These are phyloP conservation scores for Sphenodon punctatus DNA, from an alignment of 2,797 vertebrate genomes.

Conservation along the genomic window DNA sequence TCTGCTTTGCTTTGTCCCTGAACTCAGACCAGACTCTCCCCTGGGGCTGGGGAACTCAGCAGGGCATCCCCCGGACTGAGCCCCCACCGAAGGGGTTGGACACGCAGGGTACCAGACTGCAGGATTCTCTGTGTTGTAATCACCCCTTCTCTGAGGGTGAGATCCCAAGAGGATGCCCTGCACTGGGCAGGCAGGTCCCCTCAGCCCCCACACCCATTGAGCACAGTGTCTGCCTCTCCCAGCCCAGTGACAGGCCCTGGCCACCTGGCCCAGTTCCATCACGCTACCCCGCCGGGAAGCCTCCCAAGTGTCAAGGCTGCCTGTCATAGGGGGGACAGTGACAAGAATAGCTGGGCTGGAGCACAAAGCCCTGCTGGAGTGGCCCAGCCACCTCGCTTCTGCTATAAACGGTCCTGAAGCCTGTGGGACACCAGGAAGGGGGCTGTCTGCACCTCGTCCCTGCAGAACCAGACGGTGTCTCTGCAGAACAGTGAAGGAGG, in stretches of 20 bases:
- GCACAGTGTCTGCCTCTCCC: background rate
- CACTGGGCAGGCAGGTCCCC: background rate
- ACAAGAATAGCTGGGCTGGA: constrained; percentile 50
- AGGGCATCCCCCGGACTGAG: too few species aligned
- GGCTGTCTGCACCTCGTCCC: background rate
- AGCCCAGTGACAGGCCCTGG: rapidly evolving
- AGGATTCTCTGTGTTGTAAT: too few species aligned
- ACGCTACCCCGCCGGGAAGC: background rate
- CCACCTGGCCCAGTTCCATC: constrained; percentile 20
- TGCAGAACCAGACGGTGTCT: too few species aligned
- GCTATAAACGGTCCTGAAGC: constrained; percentile 27
- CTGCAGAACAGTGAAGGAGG: too few species aligned
- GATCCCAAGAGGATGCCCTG: background rate
- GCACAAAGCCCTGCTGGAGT: rapidly evolving
- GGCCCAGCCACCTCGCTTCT: background rate
- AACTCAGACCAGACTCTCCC: too few species aligned
- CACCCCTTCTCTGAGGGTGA: background rate
- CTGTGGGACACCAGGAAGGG: background rate
- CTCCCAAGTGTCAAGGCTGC: too few species aligned
- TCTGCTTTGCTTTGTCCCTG: too few species aligned
- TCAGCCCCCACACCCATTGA: too few species aligned
- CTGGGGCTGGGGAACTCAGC: too few species aligned
- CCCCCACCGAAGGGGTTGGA: too few species aligned
- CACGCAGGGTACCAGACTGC: too few species aligned
- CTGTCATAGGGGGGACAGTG: too few species aligned